Percentiles rank a stretch among this genome's conserved stretches.
Evolutionary conservation across 2,888 invertebrate genomes (phyloP).

Genomic region (Salticus scenicus): DNA sequence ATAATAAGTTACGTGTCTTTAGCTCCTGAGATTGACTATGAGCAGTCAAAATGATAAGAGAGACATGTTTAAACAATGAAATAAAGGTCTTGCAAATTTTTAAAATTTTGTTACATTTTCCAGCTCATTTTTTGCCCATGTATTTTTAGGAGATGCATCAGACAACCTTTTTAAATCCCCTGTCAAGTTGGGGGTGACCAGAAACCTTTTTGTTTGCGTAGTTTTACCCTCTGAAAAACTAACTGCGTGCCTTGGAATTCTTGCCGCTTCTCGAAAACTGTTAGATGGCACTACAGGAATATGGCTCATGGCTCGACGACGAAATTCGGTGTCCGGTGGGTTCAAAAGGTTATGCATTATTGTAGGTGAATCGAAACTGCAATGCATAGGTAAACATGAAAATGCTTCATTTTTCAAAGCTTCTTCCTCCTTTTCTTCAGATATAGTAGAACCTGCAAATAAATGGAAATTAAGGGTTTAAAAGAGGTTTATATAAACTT

Average conservation of each 20-base stretch:
- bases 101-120: neutral
- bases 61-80: no score
- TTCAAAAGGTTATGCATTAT: neutral
- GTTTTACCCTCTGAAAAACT: conserved; percentile 31
- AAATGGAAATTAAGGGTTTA: neutral
- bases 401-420: conserved; percentile 18
- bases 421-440: conserved; percentile 17
- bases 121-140: neutral
- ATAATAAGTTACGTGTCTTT: no score
- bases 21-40: no score
- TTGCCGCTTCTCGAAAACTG: conserved; percentile 2
- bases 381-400: conserved; percentile 31
- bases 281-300: conserved; percentile 1
- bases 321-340: neutral
- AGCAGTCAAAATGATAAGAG: no score
- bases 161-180: no score
- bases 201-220: neutral
- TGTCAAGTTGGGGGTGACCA: neutral
- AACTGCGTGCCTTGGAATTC: conserved; percentile 10
- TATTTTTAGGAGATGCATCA: neutral
- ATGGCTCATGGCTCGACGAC: conserved; percentile 25
- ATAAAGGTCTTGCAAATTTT: no score
- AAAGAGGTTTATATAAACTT: no score
- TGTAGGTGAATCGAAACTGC: conserved; percentile 13
- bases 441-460: conserved; percentile 9